Evolutionary conservation across 2,113 vertebrate genomes (phyloP).

Genomic region (Herpetotheres cachinnans): DNA sequence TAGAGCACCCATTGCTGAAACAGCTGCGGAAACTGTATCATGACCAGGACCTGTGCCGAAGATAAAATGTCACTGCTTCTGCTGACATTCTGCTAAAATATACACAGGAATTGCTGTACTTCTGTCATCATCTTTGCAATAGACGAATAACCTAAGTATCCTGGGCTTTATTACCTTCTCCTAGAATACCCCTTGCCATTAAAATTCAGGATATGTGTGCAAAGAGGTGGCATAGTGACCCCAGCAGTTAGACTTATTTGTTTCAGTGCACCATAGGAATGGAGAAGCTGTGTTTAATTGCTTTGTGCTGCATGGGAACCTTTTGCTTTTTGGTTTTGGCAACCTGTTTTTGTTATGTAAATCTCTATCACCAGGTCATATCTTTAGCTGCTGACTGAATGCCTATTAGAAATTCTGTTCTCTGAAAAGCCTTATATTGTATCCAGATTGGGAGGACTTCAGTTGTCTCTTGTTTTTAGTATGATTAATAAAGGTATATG

Average conservation of each 20-base stretch:
- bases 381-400: neutral
- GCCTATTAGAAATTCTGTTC: neutral
- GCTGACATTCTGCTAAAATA: neutral
- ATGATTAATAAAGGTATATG: neutral
- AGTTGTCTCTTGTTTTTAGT: neutral
- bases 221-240: neutral
- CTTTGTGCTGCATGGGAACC: neutral
- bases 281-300: neutral
- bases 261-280: neutral
- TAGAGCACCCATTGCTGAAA: neutral
- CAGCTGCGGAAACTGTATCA: neutral
- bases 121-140: neutral
- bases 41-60: neutral
- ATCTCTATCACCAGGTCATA: neutral
- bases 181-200: neutral
- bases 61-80: slow-evolving; percentile 21
- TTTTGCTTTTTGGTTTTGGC: neutral
- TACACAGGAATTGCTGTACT: neutral
- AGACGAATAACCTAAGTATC: neutral
- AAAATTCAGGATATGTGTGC: neutral
- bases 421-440: neutral
- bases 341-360: neutral
- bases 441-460: neutral
- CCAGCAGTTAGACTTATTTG: neutral
- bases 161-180: neutral